phyloP scores from a whole-genome alignment of 2,797 vertebrate genomes.

The Spatula clypeata region DNA sequence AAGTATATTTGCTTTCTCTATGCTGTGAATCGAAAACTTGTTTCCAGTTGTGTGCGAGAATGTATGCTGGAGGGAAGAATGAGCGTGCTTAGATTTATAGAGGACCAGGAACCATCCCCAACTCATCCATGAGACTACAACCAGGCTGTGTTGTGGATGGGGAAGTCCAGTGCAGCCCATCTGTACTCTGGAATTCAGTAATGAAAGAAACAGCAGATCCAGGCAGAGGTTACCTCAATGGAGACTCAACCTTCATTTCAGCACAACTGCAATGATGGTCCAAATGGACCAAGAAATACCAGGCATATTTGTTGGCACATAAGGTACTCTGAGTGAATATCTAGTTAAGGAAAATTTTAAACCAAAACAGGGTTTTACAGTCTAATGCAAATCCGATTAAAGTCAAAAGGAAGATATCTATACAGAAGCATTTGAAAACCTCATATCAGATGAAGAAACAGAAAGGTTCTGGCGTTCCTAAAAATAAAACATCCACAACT shows the following conservation, averaged over 20 bases:
- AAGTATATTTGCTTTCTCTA: neutral
- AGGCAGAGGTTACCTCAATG: neutral
- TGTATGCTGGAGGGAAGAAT: neutral
- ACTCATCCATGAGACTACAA: neutral
- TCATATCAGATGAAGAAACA: neutral
- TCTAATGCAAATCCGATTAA: neutral
- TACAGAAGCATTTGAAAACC: neutral
- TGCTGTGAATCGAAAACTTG: neutral
- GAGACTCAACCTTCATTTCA: neutral
- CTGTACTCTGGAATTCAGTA: rapidly evolving
- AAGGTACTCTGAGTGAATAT: neutral
- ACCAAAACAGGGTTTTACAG: neutral
- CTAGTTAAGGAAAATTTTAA: neutral
- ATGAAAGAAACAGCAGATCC: neutral
- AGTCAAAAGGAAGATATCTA: neutral
- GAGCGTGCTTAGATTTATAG: neutral
- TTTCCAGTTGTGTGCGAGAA: neutral
- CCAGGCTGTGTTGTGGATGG: rapidly evolving
- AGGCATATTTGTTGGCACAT: neutral
- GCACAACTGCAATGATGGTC: neutral
- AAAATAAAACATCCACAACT: neutral
- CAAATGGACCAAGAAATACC: neutral
- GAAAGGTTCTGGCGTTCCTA: neutral
- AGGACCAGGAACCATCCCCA: rapidly evolving
- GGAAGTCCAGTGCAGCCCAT: neutral